These are phyloP conservation scores for Cichladusa arquata DNA, from an alignment of 2,113 vertebrate genomes.

Conservation along the genomic window DNA sequence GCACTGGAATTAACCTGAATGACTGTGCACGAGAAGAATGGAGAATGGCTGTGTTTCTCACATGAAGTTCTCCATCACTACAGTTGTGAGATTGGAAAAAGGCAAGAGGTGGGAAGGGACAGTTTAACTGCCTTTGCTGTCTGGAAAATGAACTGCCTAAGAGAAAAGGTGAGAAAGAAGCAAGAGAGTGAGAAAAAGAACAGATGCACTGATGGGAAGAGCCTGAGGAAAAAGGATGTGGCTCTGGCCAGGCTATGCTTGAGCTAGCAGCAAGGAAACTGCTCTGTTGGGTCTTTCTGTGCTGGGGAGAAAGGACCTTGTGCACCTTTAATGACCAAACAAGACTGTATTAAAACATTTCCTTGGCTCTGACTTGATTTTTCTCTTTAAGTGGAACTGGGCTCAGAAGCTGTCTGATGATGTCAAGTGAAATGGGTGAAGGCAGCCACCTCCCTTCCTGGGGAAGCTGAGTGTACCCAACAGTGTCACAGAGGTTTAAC, in stretches of 20 bases:
- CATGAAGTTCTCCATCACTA: background rate
- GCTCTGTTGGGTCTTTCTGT: background rate
- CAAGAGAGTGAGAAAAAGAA: background rate
- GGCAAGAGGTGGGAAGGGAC: background rate
- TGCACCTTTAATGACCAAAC: background rate
- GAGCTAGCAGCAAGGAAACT: background rate
- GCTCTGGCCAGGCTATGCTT: background rate
- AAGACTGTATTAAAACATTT: background rate
- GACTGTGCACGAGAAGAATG: background rate
- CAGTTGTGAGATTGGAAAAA: background rate
- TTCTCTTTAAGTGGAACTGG: background rate
- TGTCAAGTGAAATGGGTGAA: fast-evolving
- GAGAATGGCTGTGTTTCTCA: background rate
- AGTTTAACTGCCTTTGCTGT: slow-evolving; percentile 2
- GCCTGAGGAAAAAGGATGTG: background rate
- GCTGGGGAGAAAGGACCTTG: background rate
- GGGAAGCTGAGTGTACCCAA: background rate
- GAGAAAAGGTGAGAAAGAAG: background rate
- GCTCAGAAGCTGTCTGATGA: background rate
- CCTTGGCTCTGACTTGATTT: background rate
- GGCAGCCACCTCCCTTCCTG: background rate
- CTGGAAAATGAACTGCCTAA: slow-evolving; percentile 1
- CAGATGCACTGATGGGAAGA: background rate
- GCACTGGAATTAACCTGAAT: background rate
- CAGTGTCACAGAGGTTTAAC: background rate